Percentiles rank a stretch among this genome's conserved stretches.
Conservation (phyloP, 2,797 vertebrate genomes). For the Pagetopsis macropterus region DNA sequence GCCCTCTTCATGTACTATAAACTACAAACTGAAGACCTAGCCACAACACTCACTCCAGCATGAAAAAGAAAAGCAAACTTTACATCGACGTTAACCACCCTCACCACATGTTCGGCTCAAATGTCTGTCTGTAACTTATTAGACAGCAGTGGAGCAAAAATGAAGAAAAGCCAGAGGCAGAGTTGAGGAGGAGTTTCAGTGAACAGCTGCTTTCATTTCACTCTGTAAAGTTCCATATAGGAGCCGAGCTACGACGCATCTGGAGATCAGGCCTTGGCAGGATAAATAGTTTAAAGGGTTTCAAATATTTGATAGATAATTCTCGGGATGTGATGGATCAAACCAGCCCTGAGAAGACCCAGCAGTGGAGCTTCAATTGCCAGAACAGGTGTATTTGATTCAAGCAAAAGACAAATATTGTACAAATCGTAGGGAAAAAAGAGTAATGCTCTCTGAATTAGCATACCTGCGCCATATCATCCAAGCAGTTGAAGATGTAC, state of each 20-base stretch:
- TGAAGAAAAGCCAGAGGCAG: slow-evolving; percentile 59
- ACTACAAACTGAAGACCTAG: slow-evolving; percentile 40
- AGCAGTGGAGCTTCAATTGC: slow-evolving; percentile 5
- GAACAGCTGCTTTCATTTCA: slow-evolving; percentile 74
- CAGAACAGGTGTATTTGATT: slow-evolving; percentile 17
- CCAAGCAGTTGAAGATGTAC: slow-evolving; percentile 99
- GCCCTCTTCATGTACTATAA: slow-evolving; percentile 34
- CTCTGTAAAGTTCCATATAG: slow-evolving; percentile 42
- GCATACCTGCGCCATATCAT: slow-evolving; percentile 98
- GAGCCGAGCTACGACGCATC: slow-evolving; percentile 32
- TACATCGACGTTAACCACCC: slow-evolving; percentile 52
- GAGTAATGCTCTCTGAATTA: slow-evolving; percentile 2
- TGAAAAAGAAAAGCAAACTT: slow-evolving; percentile 60
- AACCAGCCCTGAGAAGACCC: slow-evolving; percentile 21
- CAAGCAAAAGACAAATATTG: slow-evolving; percentile 3
- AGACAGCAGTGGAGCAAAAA: slow-evolving; percentile 53
- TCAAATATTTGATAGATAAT: slow-evolving; percentile 68
- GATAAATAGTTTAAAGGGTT: slow-evolving; percentile 67
- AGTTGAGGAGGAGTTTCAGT: slow-evolving; percentile 28
- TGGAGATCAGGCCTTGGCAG: slow-evolving; percentile 57
- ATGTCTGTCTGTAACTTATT: slow-evolving; percentile 69
- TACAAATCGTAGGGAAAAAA: background rate
- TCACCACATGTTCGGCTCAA: slow-evolving; percentile 65
- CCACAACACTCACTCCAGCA: slow-evolving; percentile 50
- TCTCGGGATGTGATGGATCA: slow-evolving; percentile 56